Conservation (phyloP, 2,113 vertebrate species). For the Tinamus guttatus region DNA sequence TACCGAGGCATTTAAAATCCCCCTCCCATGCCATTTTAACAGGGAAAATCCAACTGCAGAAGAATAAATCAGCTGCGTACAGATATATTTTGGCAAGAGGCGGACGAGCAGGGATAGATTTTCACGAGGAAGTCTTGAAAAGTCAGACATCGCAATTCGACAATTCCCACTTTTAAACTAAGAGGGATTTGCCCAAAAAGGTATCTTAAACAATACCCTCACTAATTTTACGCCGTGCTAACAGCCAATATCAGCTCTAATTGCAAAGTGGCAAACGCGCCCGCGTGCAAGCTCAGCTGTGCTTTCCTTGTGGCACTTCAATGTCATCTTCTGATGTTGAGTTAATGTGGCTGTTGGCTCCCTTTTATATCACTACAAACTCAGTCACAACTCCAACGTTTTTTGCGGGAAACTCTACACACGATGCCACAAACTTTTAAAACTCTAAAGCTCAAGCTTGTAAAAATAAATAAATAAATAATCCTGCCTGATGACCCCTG, state of each 20-base stretch:
- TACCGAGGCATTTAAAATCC: background rate
- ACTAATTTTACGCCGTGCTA: background rate
- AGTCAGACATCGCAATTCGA: background rate
- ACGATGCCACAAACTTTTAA: background rate
- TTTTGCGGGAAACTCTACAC: slow-evolving; percentile 19
- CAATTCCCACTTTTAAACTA: background rate
- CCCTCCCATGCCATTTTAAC: background rate
- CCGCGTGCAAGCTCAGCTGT: background rate
- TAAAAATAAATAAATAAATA: slow-evolving; percentile 21
- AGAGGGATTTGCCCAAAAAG: background rate
- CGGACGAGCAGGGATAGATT: background rate
- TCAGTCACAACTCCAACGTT: slow-evolving; percentile 12
- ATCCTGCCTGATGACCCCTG: slow-evolving; percentile 44
- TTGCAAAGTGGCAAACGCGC: background rate
- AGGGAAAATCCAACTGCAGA: slow-evolving; percentile 14
- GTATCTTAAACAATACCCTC: background rate
- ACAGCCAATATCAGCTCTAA: background rate
- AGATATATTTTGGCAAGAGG: background rate
- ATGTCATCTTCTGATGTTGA: background rate
- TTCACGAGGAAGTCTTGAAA: background rate
- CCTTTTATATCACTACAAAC: background rate
- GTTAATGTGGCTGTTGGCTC: background rate
- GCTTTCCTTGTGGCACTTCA: background rate
- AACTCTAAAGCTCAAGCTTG: slow-evolving; percentile 1
- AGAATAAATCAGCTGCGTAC: background rate